Evolutionary conservation across 2,888 invertebrate species (phyloP).

Genomic region (Sinentomon sp.): DNA sequence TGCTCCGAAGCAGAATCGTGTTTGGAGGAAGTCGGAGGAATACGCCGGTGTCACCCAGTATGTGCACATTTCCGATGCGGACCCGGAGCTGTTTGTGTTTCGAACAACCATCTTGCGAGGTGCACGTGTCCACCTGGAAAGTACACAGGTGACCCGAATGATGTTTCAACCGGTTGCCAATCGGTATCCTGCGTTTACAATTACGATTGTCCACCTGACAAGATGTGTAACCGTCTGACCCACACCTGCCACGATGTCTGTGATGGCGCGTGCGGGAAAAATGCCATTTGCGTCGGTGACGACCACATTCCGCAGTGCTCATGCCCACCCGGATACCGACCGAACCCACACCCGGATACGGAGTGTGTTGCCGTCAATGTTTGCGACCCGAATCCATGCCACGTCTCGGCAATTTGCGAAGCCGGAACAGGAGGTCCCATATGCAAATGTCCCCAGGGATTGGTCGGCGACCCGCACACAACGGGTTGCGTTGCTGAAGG

Average conservation of each 20-base stretch:
- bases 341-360: conserved; percentile 57
- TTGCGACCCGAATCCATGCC: conserved; percentile 49
- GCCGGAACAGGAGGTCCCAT: conserved; percentile 30
- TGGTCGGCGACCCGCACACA: conserved; percentile 43
- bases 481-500: conserved; percentile 51
- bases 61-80: conserved; percentile 53
- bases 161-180: conserved; percentile 37
- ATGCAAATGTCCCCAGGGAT: conserved; percentile 50
- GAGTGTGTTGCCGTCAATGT: conserved; percentile 33
- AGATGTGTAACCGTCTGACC: conserved; percentile 52
- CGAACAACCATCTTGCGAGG: conserved; percentile 64
- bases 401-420: conserved; percentile 48
- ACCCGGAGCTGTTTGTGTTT: conserved; percentile 58
- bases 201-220: conserved; percentile 45
- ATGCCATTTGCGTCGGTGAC: conserved; percentile 65
- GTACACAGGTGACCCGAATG: conserved; percentile 59
- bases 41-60: conserved; percentile 40
- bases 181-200: conserved; percentile 64
- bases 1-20: conserved; percentile 60
- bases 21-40: conserved; percentile 28
- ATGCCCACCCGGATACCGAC: conserved; percentile 53
- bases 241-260: conserved; percentile 58
- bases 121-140: conserved; percentile 71
- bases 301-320: conserved; percentile 55
- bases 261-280: conserved; percentile 50